Evolutionary conservation across 2,888 invertebrate genomes (phyloP), one percentile per base, ranked within the genome.

Genomic region (Gryllus longicercus): DNA sequence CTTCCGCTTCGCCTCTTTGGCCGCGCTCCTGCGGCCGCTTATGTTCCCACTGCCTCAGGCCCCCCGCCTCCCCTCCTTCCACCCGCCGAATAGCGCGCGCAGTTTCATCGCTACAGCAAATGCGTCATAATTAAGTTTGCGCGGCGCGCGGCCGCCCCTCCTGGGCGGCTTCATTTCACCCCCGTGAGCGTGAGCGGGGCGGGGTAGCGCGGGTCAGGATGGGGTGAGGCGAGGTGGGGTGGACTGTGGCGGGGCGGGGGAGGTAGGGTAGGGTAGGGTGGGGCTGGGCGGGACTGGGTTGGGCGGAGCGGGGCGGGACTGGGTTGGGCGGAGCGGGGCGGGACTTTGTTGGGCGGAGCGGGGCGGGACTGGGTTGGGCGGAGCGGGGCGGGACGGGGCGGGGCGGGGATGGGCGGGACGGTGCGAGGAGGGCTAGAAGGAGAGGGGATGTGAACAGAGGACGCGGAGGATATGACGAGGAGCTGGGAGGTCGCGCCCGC

Each of bases 41-140:
- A 63, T 63, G 63, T 63, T 14, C 1, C 63, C 63, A 63, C 16
- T 14, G 63, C 63, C 63, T 14, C 3, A 5, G 63, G 63, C 63
- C 8, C 38, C 38, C 5, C 14, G 11, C 5, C 14, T 2, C 63
- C 16, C 63, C 4, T 1, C 2, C 3, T 8, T 4, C 63, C 16
- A 14, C 16, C 16, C 63, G 63, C 63, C 63, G 63, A 14, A 63
- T 63, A 63, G 63, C 63, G n/a, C 51, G 51, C 63, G 63, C 63
- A 63, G 63, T 63, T 63, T 63, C 63, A 63, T 63, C 63, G 63
- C 63, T 63, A 63, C 63, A 63, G 63, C 63, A 63, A 63, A 63
- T 63, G 63, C 63, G 63, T 63, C 63, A 63, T 63, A 63, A 63
- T 63, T 63, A 63, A 63, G 63, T 63, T 63, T 63, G n/a, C 63